These are phyloP conservation scores for Nymphalis io DNA, from an alignment of 1,140 invertebrate species.

Conservation along the genomic window DNA sequence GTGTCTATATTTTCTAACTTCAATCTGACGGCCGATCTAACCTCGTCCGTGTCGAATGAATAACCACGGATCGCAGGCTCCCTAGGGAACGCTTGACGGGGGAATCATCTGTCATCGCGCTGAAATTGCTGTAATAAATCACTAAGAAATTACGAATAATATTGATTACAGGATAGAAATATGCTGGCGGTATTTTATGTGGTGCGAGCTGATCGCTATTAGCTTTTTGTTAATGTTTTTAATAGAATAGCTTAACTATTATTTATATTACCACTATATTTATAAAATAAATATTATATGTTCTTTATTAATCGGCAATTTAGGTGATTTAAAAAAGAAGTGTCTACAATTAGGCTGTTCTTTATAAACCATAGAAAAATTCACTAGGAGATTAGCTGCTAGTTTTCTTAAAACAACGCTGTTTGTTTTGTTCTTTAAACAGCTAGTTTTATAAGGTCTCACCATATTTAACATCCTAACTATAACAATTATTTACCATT, in stretches of 20 bases:
- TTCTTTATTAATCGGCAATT: too few relatives aligned
- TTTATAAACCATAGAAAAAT: too few relatives aligned
- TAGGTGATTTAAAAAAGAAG: too few relatives aligned
- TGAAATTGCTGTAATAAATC: slow-evolving; percentile 58
- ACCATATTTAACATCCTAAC: too few relatives aligned
- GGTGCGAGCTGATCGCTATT: slow-evolving; percentile 5
- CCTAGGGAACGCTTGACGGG: slow-evolving; percentile 54
- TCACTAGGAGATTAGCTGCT: too few relatives aligned
- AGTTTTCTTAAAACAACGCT: too few relatives aligned
- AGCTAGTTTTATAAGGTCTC: too few relatives aligned
- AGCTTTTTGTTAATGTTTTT: not conserved
- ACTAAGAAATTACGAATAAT: slow-evolving; percentile 30
- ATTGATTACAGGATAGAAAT: slow-evolving; percentile 26
- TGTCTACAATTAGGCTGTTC: too few relatives aligned
- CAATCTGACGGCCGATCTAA: slow-evolving; percentile 30
- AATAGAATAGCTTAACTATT: not conserved
- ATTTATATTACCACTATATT: not conserved
- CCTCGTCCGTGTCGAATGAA: slow-evolving; percentile 51
- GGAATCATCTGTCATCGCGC: slow-evolving; percentile 46
- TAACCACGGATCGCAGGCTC: slow-evolving; percentile 47
- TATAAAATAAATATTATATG: not conserved
- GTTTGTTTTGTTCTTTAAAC: too few relatives aligned
- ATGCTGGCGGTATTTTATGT: slow-evolving; percentile 25
- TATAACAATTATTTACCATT: too few relatives aligned
- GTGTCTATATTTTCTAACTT: slow-evolving; percentile 9